Conservation (phyloP, 2,113 vertebrate genomes). For the Numenius arquata region DNA sequence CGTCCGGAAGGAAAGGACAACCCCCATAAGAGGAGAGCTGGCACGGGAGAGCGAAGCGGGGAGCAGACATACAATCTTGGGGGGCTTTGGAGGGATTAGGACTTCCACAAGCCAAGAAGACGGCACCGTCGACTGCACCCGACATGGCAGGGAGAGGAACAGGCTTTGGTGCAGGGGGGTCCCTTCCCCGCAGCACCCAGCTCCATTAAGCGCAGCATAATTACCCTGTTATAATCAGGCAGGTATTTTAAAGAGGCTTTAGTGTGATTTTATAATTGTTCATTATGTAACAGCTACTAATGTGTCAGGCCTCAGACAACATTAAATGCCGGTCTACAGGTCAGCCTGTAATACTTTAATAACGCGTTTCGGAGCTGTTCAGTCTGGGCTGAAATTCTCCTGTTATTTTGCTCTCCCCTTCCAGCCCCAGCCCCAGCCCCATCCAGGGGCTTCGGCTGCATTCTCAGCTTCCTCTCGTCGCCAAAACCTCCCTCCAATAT, state of each 20-base stretch:
- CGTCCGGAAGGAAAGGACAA: constrained; percentile 17
- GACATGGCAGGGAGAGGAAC: background rate
- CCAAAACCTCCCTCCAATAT: background rate
- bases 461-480: background rate
- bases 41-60: background rate
- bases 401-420: background rate
- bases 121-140: accelerated
- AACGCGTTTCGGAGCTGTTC: background rate
- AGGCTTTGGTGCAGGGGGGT: background rate
- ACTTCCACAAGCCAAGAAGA: background rate
- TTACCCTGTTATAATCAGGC: constrained; percentile 14
- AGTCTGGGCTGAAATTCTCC: background rate
- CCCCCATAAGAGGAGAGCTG: constrained; percentile 5
- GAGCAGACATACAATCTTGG: background rate
- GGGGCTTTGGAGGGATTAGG: background rate
- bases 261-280: constrained; percentile 39
- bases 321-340: background rate
- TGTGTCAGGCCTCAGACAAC: constrained; percentile 12
- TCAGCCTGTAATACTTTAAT: background rate
- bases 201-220: background rate
- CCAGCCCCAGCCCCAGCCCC: too few species aligned
- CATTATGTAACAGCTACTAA: constrained; percentile 36
- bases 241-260: constrained; percentile 45
- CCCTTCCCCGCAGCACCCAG: background rate
- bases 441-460: background rate